Base-by-base conservation (phyloP, 2,113 vertebrate genomes). In the Turnix velox region DNA sequence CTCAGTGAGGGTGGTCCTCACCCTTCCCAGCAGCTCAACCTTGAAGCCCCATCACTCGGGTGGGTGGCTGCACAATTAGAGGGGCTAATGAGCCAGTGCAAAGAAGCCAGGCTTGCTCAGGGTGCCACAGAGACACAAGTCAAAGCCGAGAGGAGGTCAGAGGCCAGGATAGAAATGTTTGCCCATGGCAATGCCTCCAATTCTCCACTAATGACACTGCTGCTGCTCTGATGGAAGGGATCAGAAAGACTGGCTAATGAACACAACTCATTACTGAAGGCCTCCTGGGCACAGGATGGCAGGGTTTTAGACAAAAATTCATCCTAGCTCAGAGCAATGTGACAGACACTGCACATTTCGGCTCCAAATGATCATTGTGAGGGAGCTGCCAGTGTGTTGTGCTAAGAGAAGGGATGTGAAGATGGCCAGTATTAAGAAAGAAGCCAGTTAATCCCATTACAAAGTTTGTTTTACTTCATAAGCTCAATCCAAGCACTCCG, bases 161-260 rank as follows among this genome's bases (percentile, higher is more conserved):
- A 80, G 87, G 91, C 37, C 84, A 9, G 63, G 22, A 65, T 45
- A 33, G 88, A 86, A 86, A 74, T 57, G 90, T 71, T 72, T 57
- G 91, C 95, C 72, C 40, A 4, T 3, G 57, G 96, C 94, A 35
- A 61, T 61, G 90, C 91, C 94, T 95, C 90, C 61, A 5, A 7
- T 58, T 75, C 85, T 81, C 75, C 22, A 2, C 93, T 96, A 96
- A 95, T 94, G 90, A 94, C 94, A 49, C 65, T 1, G 52, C 71
- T 1, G 24, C 71, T 9, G 48, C 85, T 87, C 82, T 20, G 61
- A 83, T 30, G 79, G 89, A 77, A 84, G 88, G 91, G 92, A 95
- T 96, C 95, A 96, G 87, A 96, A 92, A 86, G 96, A 96, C 94
- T 96, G 87, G 67, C 92, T 96, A 96, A 96, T 94, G 95, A 96